These are phyloP conservation scores for Ochropacha duplaris DNA, from an alignment of 2,888 invertebrate species.

Conservation along the genomic window DNA sequence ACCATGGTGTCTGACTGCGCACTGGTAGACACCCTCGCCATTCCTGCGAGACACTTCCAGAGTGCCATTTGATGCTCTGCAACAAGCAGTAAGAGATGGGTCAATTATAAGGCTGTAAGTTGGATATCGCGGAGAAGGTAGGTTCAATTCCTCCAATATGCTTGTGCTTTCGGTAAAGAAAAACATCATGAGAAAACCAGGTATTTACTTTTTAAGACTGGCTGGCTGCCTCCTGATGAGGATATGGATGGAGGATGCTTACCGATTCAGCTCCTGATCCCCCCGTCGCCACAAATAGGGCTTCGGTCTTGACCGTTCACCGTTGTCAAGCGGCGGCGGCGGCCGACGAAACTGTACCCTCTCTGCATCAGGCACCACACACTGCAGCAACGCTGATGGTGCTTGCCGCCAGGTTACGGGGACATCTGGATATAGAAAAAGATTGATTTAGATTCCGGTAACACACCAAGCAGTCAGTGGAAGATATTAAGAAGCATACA, in stretches of 20 bases:
- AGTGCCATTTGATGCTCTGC: constrained; percentile 55
- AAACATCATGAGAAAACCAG: no score
- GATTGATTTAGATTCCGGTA: not conserved
- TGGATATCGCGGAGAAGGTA: no score
- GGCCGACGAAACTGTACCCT: constrained; percentile 46
- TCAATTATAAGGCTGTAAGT: no score
- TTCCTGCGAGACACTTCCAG: constrained; percentile 57
- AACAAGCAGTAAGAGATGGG: constrained; percentile 10
- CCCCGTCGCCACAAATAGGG: constrained; percentile 51
- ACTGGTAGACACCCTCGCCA: constrained; percentile 65
- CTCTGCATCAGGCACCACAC: constrained; percentile 53
- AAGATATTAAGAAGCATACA: no score
- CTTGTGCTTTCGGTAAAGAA: no score
- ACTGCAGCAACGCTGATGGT: constrained; percentile 55
- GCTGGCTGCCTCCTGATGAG: no score
- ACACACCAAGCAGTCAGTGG: no score
- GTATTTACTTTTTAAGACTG: no score
- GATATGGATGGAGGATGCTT: no score
- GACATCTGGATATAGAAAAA: constrained; percentile 50
- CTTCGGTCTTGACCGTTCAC: constrained; percentile 40
- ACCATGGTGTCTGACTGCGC: constrained; percentile 49
- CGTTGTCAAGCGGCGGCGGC: constrained; percentile 60
- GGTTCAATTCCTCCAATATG: no score
- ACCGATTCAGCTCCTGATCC: constrained; percentile 52
- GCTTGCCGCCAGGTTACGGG: constrained; percentile 64